Percentiles rank a stretch among this genome's conserved stretches.
Evolutionary conservation across 2,113 vertebrate species (phyloP).

Genomic region (Excalfactoria chinensis): DNA sequence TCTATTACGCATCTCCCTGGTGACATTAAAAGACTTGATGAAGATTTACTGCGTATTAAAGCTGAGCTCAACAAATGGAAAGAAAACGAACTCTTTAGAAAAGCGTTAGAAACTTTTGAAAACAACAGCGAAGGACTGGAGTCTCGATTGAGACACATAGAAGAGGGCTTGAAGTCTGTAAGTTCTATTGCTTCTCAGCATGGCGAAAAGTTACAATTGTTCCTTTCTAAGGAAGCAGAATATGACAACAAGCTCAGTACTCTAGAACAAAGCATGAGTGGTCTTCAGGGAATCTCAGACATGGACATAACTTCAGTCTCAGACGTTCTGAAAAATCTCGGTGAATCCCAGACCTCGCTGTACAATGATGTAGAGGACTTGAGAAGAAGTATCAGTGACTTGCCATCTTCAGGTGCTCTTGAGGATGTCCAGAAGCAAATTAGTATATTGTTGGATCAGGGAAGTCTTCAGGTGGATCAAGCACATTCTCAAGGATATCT

Average conservation of each 20-base stretch:
- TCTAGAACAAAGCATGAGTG: constrained; percentile 64
- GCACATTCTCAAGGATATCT: constrained; percentile 59
- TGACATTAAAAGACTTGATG: constrained; percentile 76
- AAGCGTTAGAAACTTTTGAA: constrained; percentile 68
- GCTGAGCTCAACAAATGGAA: constrained; percentile 58
- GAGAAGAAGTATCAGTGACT: constrained; percentile 75
- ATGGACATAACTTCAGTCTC: constrained; percentile 41
- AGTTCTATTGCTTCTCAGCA: constrained; percentile 61
- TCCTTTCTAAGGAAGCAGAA: constrained; percentile 77
- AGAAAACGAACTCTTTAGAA: constrained; percentile 40
- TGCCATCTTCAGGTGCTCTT: constrained; percentile 73
- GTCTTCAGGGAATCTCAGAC: constrained; percentile 38
- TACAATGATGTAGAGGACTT: constrained; percentile 69
- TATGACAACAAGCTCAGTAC: constrained; percentile 73
- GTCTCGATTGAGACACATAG: constrained; percentile 76
- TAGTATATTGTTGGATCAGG: constrained; percentile 63
- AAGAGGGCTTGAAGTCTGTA: constrained; percentile 75
- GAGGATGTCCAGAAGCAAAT: constrained; percentile 74
- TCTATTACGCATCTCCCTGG: constrained; percentile 72
- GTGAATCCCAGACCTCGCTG: constrained; percentile 75
- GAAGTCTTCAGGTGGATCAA: constrained; percentile 59
- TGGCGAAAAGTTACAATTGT: constrained; percentile 72
- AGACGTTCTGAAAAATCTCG: constrained; percentile 60
- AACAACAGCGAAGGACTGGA: constrained; percentile 78
- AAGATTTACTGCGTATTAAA: constrained; percentile 72